Percentiles rank a stretch among this genome's conserved stretches.
Conservation (phyloP, 2,888 invertebrate species). For the Caenorhabditis sp. region DNA sequence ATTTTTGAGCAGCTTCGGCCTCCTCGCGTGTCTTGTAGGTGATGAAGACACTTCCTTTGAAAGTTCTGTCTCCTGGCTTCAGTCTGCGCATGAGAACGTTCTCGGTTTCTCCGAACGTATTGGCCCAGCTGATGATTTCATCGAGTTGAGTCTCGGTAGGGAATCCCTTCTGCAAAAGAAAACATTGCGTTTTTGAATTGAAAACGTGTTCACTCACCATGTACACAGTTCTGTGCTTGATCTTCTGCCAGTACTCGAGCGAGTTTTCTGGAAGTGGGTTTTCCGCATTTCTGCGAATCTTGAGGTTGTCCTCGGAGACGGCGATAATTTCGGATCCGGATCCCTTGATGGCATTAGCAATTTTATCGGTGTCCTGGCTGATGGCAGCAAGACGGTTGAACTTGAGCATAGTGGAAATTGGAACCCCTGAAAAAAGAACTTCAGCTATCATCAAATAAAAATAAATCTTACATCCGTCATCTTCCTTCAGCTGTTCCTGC, state of each 20-base stretch:
- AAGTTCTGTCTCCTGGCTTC: constrained; percentile 80
- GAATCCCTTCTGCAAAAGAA: constrained; percentile 87
- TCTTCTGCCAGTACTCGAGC: constrained; percentile 90
- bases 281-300: constrained; percentile 89
- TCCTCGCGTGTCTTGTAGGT: constrained; percentile 91
- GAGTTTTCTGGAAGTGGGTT: constrained; percentile 91
- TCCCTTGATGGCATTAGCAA: constrained; percentile 89
- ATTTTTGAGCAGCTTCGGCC: constrained; percentile 88
- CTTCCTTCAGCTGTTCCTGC: constrained; percentile 90
- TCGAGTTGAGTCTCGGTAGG: constrained; percentile 86
- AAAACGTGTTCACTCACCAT: constrained; percentile 84
- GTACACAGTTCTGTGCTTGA: constrained; percentile 90
- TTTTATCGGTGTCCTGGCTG: constrained; percentile 87
- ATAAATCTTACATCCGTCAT: constrained; percentile 87
- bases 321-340: constrained; percentile 64
- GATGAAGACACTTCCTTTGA: constrained; percentile 91
- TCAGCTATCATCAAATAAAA: background rate
- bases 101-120: constrained; percentile 87
- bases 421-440: constrained; percentile 88
- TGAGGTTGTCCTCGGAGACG: constrained; percentile 87
- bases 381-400: constrained; percentile 90
- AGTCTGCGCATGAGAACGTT: constrained; percentile 86
- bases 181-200: constrained; percentile 13
- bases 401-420: constrained; percentile 90
- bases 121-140: constrained; percentile 88